Evolutionary conservation across 2,113 vertebrate genomes (phyloP).

Genomic region (Oncorhynchus nerka): DNA sequence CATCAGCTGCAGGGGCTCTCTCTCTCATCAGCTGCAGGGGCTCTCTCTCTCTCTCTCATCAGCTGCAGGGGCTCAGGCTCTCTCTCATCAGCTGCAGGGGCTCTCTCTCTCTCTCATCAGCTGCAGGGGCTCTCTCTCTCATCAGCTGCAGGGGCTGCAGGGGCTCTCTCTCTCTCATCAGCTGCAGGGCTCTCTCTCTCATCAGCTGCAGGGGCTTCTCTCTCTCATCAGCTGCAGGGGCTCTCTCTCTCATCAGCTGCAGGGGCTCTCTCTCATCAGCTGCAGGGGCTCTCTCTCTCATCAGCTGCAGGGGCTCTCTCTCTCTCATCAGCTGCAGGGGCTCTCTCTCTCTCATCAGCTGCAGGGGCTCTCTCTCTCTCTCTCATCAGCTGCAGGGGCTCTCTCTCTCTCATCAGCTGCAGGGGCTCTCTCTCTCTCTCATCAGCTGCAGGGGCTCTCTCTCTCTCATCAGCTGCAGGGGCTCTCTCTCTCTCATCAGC

Average conservation of each 20-base stretch:
- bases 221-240: neutral
- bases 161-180: neutral
- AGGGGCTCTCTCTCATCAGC: constrained; percentile 7
- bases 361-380: constrained; percentile 4
- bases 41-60: neutral
- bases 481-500: neutral
- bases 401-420: neutral
- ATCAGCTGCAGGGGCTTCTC: neutral
- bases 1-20: neutral
- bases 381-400: neutral
- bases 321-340: neutral
- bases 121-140: neutral
- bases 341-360: neutral
- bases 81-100: neutral
- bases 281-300: too few species aligned
- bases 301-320: neutral
- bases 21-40: neutral
- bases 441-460: constrained; percentile 1
- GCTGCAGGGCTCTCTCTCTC: constrained; percentile 2
- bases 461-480: neutral
- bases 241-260: neutral
- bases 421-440: neutral
- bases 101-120: constrained; percentile 6
- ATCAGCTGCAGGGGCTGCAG: neutral
- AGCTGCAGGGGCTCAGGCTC: neutral